Evolutionary conservation across 2,797 vertebrate genomes (phyloP).

Genomic region (Champsocephalus gunnari): DNA sequence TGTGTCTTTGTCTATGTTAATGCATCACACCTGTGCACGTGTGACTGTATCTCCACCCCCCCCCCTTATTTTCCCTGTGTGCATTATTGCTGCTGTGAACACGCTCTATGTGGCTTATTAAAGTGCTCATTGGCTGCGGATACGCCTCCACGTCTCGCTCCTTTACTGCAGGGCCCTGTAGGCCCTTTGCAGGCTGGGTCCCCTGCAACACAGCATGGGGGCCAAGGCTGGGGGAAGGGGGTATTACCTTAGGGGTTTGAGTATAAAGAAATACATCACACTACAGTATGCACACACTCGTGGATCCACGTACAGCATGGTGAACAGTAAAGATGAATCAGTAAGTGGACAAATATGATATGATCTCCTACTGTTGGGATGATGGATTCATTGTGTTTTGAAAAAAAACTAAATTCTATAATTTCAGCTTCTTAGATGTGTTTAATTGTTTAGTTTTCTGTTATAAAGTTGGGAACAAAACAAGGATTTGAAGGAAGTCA

Average conservation of each 20-base stretch:
- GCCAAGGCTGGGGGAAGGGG: neutral
- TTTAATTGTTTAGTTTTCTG: no score
- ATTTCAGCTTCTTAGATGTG: no score
- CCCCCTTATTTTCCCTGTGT: slow-evolving; percentile 29
- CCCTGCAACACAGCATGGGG: slow-evolving; percentile 49
- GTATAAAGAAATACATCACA: slow-evolving; percentile 38
- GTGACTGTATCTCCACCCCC: slow-evolving; percentile 20
- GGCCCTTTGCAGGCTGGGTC: slow-evolving; percentile 38
- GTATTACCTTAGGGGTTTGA: slow-evolving; percentile 37
- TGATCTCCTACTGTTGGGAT: no score
- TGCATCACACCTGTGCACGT: slow-evolving; percentile 31
- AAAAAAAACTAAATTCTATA: no score
- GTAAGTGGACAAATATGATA: no score
- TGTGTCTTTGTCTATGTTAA: slow-evolving; percentile 47
- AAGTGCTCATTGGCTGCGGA: slow-evolving; percentile 30
- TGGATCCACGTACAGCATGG: slow-evolving; percentile 5
- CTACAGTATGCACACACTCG: slow-evolving; percentile 18
- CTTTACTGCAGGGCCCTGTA: slow-evolving; percentile 38
- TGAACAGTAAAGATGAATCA: slow-evolving; percentile 6
- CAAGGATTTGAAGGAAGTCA: no score
- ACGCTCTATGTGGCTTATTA: slow-evolving; percentile 43
- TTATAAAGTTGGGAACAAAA: no score
- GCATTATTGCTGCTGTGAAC: slow-evolving; percentile 62
- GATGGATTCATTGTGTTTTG: no score
- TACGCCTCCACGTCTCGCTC: slow-evolving; percentile 14